These are phyloP conservation scores for Toxotes chatareus DNA, from an alignment of 2,113 vertebrate species.

Conservation along the genomic window DNA sequence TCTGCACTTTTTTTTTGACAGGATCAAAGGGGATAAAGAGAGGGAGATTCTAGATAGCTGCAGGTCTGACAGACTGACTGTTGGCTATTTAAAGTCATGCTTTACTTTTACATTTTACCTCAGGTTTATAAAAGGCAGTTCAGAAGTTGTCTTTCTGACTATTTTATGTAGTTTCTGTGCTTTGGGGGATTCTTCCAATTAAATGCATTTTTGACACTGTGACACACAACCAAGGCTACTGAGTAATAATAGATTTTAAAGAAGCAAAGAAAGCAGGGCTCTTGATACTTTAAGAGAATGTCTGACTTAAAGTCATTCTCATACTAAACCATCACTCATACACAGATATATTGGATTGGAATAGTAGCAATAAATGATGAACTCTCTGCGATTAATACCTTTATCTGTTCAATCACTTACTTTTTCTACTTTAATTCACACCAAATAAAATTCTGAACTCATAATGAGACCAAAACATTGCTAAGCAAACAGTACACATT, in stretches of 20 bases:
- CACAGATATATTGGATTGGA: not conserved
- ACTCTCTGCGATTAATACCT: not conserved
- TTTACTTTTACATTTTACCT: not conserved
- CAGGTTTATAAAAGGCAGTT: slow-evolving; percentile 10
- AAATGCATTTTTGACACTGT: slow-evolving; percentile 26
- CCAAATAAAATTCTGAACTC: not conserved
- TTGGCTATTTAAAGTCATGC: slow-evolving; percentile 13
- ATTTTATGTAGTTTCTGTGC: slow-evolving; percentile 10
- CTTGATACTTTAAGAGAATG: slow-evolving; percentile 16
- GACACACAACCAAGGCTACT: not conserved
- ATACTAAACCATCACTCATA: not conserved
- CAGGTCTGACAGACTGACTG: slow-evolving; percentile 16
- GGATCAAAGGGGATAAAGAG: slow-evolving; percentile 58
- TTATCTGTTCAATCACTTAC: not conserved
- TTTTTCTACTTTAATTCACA: not conserved
- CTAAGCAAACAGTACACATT: slow-evolving; percentile 3
- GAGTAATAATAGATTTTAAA: not conserved
- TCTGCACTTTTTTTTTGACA: slow-evolving; percentile 39
- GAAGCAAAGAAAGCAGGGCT: not conserved
- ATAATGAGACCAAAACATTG: slow-evolving; percentile 5
- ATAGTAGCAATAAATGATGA: not conserved
- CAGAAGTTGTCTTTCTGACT: not conserved
- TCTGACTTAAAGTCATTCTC: not conserved
- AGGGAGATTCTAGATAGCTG: slow-evolving; percentile 47
- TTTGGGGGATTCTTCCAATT: slow-evolving; percentile 17